phyloP scores from a whole-genome alignment of 2,113 vertebrate species.

The Danio rerio region GRCz12tu NC_133187.1:43878501-43879000 shows the following conservation, averaged over 20 bases:
- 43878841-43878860: not conserved
- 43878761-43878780: not conserved
- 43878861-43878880: not conserved
- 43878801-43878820: not conserved
- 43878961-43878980: too few species aligned
- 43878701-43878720: not conserved
- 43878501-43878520: too few species aligned
- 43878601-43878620: not conserved
- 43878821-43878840: not conserved
- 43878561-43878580: not conserved
- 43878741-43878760: not conserved
- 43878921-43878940: too few species aligned
- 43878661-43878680: not conserved
- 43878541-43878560: not conserved
- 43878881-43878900: too few species aligned
- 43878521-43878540: too few species aligned
- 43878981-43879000: too few species aligned
- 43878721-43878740: slow-evolving; percentile 9
- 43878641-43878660: not conserved
- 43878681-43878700: slow-evolving; percentile 12
- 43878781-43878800: not conserved
- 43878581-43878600: not conserved
- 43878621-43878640: not conserved
- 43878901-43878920: too few species aligned
- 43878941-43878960: too few species aligned